Evolutionary conservation across 1,140 invertebrate species (phyloP).

Genomic region (Zophobas atratus): DNA sequence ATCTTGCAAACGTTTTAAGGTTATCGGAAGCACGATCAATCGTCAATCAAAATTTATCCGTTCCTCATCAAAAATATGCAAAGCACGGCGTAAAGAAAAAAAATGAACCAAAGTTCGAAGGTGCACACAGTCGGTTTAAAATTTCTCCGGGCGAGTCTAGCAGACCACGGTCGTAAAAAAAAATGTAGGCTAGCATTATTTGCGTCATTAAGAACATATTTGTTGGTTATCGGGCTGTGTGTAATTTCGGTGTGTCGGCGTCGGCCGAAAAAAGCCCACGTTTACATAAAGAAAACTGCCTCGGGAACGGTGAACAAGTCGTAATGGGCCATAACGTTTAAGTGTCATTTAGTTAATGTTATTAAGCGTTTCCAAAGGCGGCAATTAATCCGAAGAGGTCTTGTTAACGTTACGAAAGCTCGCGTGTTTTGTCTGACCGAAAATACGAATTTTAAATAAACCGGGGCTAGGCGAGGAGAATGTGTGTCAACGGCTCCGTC

Average conservation of each 20-base stretch:
- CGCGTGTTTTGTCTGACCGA: slow-evolving; percentile 12
- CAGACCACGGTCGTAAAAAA: no score
- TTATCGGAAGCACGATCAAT: no score
- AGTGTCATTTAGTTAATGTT: slow-evolving; percentile 42
- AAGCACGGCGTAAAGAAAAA: no score
- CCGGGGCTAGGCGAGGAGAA: background rate
- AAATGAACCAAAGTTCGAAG: no score
- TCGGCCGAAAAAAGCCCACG: slow-evolving; percentile 11
- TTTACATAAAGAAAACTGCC: slow-evolving; percentile 20
- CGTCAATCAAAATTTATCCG: no score
- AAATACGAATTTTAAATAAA: slow-evolving; percentile 23
- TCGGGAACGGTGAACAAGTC: slow-evolving; percentile 26
- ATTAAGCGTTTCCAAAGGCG: slow-evolving; percentile 38
- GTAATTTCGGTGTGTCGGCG: slow-evolving; percentile 17
- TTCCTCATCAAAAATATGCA: no score
- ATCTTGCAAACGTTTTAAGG: no score
- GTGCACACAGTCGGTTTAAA: no score
- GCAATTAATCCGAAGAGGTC: slow-evolving; percentile 36
- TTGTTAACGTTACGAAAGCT: slow-evolving; percentile 33
- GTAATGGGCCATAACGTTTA: slow-evolving; percentile 40
- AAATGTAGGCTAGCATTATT: background rate
- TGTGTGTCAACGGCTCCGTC: slow-evolving; percentile 9
- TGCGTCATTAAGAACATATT: slow-evolving; percentile 5
- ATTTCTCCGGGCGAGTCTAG: no score
- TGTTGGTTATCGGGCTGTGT: slow-evolving; percentile 2